These are phyloP conservation scores for Athene noctua DNA, from an alignment of 2,113 vertebrate genomes.

Conservation along the genomic window DNA sequence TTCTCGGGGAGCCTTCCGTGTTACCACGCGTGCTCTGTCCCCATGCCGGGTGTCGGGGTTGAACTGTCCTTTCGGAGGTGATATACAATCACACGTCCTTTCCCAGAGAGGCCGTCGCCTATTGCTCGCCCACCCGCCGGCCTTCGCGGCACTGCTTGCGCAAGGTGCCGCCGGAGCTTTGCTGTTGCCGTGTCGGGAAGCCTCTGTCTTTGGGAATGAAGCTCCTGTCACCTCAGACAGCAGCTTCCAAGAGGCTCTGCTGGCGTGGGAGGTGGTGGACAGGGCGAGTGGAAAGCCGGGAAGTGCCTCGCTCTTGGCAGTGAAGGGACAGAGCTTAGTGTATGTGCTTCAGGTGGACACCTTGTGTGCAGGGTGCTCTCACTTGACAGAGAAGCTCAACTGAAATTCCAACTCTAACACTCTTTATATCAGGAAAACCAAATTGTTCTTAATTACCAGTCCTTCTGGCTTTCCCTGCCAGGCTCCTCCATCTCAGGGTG, in stretches of 20 bases:
- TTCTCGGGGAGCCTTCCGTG: too few relatives aligned
- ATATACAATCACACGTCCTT: fast-evolving
- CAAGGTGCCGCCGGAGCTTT: fast-evolving
- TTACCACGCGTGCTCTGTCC: fast-evolving
- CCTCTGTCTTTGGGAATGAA: not conserved
- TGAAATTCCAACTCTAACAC: not conserved
- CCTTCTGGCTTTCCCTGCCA: not conserved
- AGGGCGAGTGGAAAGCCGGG: not conserved
- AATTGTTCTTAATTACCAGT: not conserved
- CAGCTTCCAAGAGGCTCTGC: not conserved
- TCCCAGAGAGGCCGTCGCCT: not conserved
- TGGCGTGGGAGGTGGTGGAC: not conserved
- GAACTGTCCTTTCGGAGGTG: not conserved
- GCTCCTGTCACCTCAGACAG: not conserved
- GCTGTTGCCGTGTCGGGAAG: fast-evolving
- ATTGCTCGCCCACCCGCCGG: fast-evolving
- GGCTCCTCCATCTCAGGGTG: not conserved
- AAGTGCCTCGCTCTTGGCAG: not conserved
- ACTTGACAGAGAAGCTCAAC: fast-evolving
- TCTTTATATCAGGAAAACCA: not conserved
- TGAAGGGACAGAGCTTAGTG: not conserved
- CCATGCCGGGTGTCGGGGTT: fast-evolving
- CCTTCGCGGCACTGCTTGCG: fast-evolving
- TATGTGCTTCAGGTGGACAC: not conserved
- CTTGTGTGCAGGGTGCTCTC: fast-evolving